phyloP scores from a whole-genome alignment of 2,888 invertebrate species.

The Drosophila suboccidentalis region DNA sequence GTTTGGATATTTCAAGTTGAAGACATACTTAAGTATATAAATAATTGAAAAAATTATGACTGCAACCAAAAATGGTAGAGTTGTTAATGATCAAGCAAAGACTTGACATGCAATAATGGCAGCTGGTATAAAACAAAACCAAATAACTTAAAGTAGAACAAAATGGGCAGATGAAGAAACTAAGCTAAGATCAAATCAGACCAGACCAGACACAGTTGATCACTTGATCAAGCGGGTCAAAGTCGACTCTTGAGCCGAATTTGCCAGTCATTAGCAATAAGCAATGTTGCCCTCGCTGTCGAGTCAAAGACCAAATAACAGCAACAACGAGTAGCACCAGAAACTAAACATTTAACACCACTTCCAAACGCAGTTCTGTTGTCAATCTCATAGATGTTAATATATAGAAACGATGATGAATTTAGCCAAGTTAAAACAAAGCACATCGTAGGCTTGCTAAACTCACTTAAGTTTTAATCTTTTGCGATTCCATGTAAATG shows the following conservation, averaged over 20 bases:
- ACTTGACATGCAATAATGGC: constrained; percentile 17
- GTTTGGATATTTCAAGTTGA: background rate
- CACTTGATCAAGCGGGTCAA: constrained; percentile 72
- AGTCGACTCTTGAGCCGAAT: constrained; percentile 67
- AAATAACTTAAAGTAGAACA: constrained; percentile 60
- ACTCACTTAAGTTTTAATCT: constrained; percentile 5
- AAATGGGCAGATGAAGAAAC: constrained; percentile 27
- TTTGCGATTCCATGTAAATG: constrained; percentile 1
- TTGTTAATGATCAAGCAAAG: constrained; percentile 43
- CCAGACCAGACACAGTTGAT: constrained; percentile 50
- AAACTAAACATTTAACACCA: constrained; percentile 48
- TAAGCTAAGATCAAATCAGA: constrained; percentile 24
- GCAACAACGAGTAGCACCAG: constrained; percentile 15
- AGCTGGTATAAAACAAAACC: constrained; percentile 42
- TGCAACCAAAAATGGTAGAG: constrained; percentile 5
- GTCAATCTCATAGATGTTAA: constrained; percentile 8
- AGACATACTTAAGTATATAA: constrained; percentile 15
- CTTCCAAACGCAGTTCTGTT: constrained; percentile 14
- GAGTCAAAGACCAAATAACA: constrained; percentile 42
- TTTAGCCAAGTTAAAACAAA: constrained; percentile 1
- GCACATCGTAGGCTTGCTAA: constrained; percentile 20
- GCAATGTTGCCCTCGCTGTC: constrained; percentile 57
- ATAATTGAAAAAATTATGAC: constrained; percentile 12
- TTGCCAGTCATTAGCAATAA: constrained; percentile 69
- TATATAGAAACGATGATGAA: no score